Conservation (phyloP, 2,888 invertebrate genomes). For the Cacoxenus indagator region DNA sequence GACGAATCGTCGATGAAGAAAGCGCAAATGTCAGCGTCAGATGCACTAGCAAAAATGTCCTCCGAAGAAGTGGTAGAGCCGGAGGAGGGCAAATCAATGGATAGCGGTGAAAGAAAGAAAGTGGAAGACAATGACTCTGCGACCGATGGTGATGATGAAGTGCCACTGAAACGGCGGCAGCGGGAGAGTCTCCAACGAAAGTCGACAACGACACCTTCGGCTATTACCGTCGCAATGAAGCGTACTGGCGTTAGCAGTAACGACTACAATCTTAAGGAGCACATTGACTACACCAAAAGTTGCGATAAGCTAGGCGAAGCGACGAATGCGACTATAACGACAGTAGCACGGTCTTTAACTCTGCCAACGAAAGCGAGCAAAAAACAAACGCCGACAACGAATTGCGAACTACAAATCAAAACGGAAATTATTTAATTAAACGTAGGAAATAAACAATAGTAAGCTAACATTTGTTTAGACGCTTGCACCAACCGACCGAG, state of each 20-base stretch:
- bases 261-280: conserved; percentile 14
- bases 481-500: neutral
- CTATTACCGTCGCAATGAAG: neutral
- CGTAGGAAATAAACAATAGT: conserved; percentile 2
- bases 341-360: conserved; percentile 41
- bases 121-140: conserved; percentile 28
- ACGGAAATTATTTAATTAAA: conserved; percentile 57
- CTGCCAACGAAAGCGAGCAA: conserved; percentile 66
- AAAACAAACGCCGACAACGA: conserved; percentile 65
- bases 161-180: conserved; percentile 47
- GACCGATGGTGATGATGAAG: conserved; percentile 38
- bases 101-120: too few species aligned
- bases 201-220: conserved; percentile 12
- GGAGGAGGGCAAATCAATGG: conserved; percentile 27
- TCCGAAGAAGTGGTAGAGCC: conserved; percentile 33
- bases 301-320: conserved; percentile 12
- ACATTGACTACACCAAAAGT: conserved; percentile 24
- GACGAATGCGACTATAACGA: conserved; percentile 25
- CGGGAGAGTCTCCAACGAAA: conserved; percentile 10
- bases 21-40: conserved; percentile 62
- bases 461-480: neutral
- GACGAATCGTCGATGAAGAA: conserved; percentile 63
- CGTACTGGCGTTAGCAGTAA: conserved; percentile 1
- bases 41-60: conserved; percentile 60
- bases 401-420: conserved; percentile 67